phyloP scores from a whole-genome alignment of 2,113 vertebrate species.

The Delphinapterus leucas region DNA sequence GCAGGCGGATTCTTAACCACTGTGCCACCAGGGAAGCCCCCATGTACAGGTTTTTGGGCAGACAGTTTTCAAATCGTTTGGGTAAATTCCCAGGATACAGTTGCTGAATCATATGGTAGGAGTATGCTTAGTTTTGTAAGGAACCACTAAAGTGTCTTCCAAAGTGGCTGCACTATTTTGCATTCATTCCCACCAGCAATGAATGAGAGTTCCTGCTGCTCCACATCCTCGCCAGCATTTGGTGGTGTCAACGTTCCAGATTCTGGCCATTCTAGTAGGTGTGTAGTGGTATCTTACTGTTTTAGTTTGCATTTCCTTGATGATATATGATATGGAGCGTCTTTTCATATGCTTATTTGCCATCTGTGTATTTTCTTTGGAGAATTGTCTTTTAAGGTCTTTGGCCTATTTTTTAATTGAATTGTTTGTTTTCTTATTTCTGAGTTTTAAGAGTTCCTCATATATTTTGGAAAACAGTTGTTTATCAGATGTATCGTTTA shows the following conservation, averaged over 20 bases:
- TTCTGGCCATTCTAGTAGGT: neutral
- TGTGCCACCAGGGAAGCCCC: no score
- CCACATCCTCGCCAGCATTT: neutral
- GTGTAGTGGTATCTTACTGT: neutral
- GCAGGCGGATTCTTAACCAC: no score
- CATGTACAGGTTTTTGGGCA: no score
- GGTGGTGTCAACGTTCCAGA: neutral
- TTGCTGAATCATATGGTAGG: no score
- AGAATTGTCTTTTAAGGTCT: neutral
- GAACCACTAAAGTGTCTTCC: neutral
- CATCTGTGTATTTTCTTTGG: no score
- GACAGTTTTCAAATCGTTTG: no score
- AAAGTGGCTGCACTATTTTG: neutral
- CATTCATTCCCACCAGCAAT: neutral
- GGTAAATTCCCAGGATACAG: no score
- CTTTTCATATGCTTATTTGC: neutral
- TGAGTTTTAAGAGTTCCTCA: neutral
- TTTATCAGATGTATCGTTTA: neutral
- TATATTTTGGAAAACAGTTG: neutral
- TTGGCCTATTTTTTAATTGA: neutral
- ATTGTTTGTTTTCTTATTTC: neutral
- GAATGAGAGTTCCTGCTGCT: neutral
- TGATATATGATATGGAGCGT: neutral
- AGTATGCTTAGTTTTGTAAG: no score
- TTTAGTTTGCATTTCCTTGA: neutral